Evolutionary conservation across 2,797 vertebrate species (phyloP).

Genomic region (Schizopygopsis malacanthus): DNA sequence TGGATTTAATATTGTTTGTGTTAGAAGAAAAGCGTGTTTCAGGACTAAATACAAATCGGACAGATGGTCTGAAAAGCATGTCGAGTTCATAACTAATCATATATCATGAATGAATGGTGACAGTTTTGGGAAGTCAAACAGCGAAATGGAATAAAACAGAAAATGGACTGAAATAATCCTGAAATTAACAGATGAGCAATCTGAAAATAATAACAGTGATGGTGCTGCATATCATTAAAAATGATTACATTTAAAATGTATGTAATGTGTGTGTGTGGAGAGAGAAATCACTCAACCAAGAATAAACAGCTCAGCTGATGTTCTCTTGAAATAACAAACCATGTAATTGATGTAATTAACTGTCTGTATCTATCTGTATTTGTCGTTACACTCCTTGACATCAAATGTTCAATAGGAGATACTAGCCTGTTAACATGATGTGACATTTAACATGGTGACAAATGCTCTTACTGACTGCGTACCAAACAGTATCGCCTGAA

Average conservation of each 20-base stretch:
- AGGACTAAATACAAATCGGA: conserved; percentile 31
- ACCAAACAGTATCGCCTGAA: background rate
- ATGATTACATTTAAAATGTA: conserved; percentile 67
- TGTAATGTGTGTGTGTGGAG: background rate
- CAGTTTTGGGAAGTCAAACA: background rate
- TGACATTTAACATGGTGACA: conserved; percentile 24
- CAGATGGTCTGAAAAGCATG: conserved; percentile 34
- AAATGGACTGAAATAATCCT: conserved; percentile 16
- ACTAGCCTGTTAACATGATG: background rate
- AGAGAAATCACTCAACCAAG: background rate
- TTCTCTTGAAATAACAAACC: conserved; percentile 28
- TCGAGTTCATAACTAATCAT: conserved; percentile 9
- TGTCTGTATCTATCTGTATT: conserved; percentile 20
- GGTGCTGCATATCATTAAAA: conserved; percentile 52
- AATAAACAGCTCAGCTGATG: conserved; percentile 36
- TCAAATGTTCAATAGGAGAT: background rate
- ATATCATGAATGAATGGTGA: conserved; percentile 20
- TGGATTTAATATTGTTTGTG: conserved; percentile 18
- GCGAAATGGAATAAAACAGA: background rate
- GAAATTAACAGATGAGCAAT: conserved; percentile 40
- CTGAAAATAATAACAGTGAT: conserved; percentile 28
- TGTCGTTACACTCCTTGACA: background rate
- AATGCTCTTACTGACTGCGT: background rate
- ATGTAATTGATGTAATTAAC: conserved; percentile 21
- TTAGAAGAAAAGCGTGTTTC: conserved; percentile 40